phyloP scores from a whole-genome alignment of 2,797 vertebrate genomes.

The Loriculus beryllinus region DNA sequence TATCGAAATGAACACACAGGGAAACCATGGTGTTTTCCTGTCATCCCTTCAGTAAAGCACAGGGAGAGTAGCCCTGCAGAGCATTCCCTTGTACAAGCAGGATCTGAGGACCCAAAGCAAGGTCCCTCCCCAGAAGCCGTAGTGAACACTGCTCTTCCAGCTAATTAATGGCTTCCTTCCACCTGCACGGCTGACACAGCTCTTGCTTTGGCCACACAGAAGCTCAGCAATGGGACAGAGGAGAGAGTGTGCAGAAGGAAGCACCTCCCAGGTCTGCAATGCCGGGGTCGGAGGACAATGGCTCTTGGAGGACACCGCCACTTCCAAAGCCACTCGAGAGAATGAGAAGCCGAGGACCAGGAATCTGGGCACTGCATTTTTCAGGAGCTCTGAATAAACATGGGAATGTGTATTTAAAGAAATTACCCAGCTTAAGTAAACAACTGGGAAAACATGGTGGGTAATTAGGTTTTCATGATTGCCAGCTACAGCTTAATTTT shows the following conservation, averaged over 20 bases:
- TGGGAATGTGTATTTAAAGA: slow-evolving; percentile 62
- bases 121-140: background rate
- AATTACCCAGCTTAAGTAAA: slow-evolving; percentile 67
- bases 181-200: background rate
- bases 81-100: background rate
- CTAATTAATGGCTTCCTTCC: slow-evolving; percentile 72
- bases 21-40: fast-evolving
- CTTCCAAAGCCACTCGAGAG: background rate
- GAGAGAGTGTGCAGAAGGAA: slow-evolving; percentile 43
- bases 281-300: slow-evolving; percentile 52
- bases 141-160: background rate
- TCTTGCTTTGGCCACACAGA: background rate
- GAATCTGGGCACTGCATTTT: slow-evolving; percentile 41
- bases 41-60: background rate
- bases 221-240: background rate
- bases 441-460: background rate
- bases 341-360: background rate
- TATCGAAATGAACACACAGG: background rate
- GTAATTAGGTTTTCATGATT: slow-evolving; percentile 34
- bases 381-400: slow-evolving; percentile 67
- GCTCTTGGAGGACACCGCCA: background rate
- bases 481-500: slow-evolving; percentile 59
- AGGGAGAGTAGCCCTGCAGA: background rate
- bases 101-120: background rate
- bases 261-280: slow-evolving; percentile 25